These are phyloP conservation scores for Enteromius paludinosus DNA, from an alignment of 2,797 vertebrate species.

Conservation along the genomic window DNA sequence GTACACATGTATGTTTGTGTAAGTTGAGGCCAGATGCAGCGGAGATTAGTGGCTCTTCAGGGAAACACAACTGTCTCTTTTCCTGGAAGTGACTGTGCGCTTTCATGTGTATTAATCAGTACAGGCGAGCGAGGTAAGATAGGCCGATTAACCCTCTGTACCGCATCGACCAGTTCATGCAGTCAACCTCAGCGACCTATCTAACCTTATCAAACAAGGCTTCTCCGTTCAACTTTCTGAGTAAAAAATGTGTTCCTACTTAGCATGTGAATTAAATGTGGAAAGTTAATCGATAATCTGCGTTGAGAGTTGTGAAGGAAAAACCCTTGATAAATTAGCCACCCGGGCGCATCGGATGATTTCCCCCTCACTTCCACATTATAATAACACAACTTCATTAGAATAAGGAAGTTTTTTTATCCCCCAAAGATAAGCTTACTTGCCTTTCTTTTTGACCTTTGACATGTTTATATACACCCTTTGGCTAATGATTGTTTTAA, in stretches of 20 bases:
- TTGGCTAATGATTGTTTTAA: background rate
- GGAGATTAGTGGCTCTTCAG: conserved; percentile 70
- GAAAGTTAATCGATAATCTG: background rate
- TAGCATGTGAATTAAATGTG: background rate
- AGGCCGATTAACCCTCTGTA: background rate
- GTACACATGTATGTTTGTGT: conserved; percentile 28
- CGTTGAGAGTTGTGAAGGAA: background rate
- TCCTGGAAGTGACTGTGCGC: conserved; percentile 83
- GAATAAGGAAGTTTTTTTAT: background rate
- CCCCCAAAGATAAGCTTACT: background rate
- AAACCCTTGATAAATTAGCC: background rate
- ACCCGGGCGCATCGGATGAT: background rate
- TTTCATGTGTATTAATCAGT: conserved; percentile 81
- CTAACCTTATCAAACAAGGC: background rate
- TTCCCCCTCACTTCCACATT: conserved; percentile 9
- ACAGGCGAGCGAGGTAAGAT: conserved; percentile 25
- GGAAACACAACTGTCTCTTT: conserved; percentile 80
- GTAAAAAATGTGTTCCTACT: background rate
- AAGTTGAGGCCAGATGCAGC: conserved; percentile 48
- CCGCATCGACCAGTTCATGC: background rate
- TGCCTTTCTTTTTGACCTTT: background rate
- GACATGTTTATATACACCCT: background rate
- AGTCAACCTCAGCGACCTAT: background rate
- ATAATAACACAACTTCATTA: background rate
- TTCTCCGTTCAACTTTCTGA: background rate